Conservation (phyloP, 2,797 vertebrate species). For the Alosa sapidissima region DNA sequence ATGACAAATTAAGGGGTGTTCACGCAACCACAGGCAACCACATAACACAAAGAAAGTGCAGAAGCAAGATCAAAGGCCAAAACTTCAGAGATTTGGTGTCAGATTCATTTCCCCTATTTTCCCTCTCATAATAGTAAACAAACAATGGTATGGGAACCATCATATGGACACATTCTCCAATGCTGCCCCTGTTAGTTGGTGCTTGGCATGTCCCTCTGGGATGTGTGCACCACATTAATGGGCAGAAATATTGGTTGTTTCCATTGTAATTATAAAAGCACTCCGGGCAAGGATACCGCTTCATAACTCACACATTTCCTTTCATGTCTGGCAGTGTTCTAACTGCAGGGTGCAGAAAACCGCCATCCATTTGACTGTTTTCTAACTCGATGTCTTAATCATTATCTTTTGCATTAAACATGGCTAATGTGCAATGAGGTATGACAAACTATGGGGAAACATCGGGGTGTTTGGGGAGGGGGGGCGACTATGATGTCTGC, state of each 20-base stretch:
- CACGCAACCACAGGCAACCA: neutral
- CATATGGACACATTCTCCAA: slow-evolving; percentile 27
- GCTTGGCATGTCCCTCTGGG: slow-evolving; percentile 67
- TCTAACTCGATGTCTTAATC: slow-evolving; percentile 43
- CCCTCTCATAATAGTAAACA: slow-evolving; percentile 21
- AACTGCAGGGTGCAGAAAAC: slow-evolving; percentile 51
- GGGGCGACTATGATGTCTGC: neutral
- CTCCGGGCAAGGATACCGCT: slow-evolving; percentile 62
- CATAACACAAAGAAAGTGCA: neutral
- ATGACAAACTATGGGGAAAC: slow-evolving; percentile 23
- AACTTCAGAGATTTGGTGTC: neutral
- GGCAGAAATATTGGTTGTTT: slow-evolving; percentile 66
- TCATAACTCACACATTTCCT: slow-evolving; percentile 64
- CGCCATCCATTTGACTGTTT: slow-evolving; percentile 52
- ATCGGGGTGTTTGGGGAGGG: neutral
- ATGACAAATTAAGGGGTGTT: neutral
- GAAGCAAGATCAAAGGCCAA: slow-evolving; percentile 20
- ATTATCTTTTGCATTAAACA: slow-evolving; percentile 56
- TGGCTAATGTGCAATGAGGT: slow-evolving; percentile 34
- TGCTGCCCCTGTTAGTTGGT: slow-evolving; percentile 70
- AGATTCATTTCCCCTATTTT: slow-evolving; percentile 13
- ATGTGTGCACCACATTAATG: slow-evolving; percentile 68
- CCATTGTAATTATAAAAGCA: slow-evolving; percentile 74
- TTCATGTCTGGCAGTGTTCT: slow-evolving; percentile 54
- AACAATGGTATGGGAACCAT: slow-evolving; percentile 41